Conservation (phyloP, 2,113 vertebrate genomes). For the Murina feae region DNA sequence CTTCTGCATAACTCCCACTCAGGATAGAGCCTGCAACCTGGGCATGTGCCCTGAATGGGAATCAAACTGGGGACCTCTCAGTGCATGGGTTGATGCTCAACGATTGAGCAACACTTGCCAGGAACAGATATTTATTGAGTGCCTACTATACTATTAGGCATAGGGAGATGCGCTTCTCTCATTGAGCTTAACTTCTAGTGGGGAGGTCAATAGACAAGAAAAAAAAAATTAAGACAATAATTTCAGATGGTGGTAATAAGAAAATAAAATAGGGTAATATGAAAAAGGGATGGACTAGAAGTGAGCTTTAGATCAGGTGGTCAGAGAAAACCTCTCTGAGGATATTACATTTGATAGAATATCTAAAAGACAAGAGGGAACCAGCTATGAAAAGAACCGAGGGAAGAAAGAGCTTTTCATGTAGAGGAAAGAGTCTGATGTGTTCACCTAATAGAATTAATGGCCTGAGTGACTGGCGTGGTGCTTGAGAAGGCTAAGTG, state of each 20-base stretch:
- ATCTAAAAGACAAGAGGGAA: neutral
- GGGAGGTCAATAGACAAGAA: neutral
- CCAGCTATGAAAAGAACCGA: neutral
- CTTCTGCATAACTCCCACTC: too few species aligned
- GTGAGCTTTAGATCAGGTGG: neutral
- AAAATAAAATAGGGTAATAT: slow-evolving; percentile 21
- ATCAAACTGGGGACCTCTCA: too few species aligned
- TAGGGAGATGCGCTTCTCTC: neutral
- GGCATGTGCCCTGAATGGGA: too few species aligned
- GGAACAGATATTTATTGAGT: slow-evolving; percentile 11
- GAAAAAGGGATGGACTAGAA: neutral
- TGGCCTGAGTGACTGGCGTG: neutral
- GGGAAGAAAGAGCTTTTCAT: neutral
- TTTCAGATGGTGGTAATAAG: neutral
- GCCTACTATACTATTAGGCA: neutral
- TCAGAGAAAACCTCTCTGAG: neutral
- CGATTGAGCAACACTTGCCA: too few species aligned
- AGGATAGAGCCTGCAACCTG: too few species aligned
- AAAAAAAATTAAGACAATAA: neutral
- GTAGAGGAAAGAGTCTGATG: neutral
- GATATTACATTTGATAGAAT: neutral
- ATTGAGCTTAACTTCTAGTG: neutral
- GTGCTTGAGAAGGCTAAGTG: neutral
- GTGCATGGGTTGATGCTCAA: too few species aligned
- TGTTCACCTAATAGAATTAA: neutral